Conservation (phyloP, 2,888 invertebrate species). For the Stenodera caucasica region DNA sequence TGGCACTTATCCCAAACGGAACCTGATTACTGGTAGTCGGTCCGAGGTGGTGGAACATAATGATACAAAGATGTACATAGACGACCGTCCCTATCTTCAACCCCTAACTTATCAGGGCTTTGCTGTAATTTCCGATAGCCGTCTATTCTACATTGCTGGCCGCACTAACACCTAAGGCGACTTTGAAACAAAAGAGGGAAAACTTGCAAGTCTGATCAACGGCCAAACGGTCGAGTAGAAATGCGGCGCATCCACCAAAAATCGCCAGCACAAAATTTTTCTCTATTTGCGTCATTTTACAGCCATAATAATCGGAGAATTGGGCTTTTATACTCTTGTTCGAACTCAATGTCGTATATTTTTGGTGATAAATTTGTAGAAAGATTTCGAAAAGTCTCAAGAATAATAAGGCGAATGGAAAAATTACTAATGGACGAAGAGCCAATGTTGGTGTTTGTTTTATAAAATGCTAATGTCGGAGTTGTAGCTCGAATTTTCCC, state of each 20-base stretch:
- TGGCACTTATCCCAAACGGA: slow-evolving; percentile 28
- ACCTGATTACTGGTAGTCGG: slow-evolving; percentile 22
- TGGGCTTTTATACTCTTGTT: too few relatives aligned
- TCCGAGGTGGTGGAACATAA: slow-evolving; percentile 20
- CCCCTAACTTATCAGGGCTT: slow-evolving; percentile 21
- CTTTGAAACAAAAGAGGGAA: background rate
- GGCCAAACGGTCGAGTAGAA: background rate
- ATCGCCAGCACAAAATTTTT: background rate
- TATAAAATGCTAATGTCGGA: background rate
- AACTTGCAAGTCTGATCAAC: too few relatives aligned
- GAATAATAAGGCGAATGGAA: background rate
- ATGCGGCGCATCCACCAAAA: background rate
- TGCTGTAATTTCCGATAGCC: slow-evolving; percentile 26
- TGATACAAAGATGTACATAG: slow-evolving; percentile 12
- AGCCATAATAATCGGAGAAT: too few relatives aligned
- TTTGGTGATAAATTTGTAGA: too few relatives aligned
- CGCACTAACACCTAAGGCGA: background rate
- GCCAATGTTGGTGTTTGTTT: background rate
- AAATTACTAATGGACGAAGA: background rate
- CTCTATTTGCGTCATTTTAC: too few relatives aligned
- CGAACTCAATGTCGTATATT: too few relatives aligned
- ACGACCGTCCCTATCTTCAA: slow-evolving; percentile 8
- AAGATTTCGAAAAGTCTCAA: background rate
- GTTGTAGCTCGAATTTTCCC: background rate
- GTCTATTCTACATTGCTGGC: slow-evolving; percentile 21